Evolutionary conservation across 2,797 vertebrate genomes (phyloP).

Genomic region (Acrocephalus scirpaceus): DNA sequence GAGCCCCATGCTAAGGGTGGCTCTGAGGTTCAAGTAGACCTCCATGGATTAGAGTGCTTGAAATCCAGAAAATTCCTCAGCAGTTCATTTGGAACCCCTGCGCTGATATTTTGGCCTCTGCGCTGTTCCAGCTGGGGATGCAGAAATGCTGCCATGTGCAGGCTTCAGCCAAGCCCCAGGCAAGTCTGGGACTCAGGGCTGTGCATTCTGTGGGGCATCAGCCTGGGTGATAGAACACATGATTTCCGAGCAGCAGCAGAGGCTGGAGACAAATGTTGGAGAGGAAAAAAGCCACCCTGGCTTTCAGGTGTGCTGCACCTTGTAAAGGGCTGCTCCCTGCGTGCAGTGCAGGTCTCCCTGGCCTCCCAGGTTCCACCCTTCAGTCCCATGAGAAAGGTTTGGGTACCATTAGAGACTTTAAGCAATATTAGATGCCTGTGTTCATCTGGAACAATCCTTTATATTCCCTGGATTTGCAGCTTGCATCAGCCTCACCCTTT

Average conservation of each 20-base stretch:
- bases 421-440: too few relatives aligned
- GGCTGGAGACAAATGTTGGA: background rate
- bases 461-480: background rate
- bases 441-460: background rate
- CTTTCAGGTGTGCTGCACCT: too few relatives aligned
- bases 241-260: background rate
- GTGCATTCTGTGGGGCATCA: background rate
- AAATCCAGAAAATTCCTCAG: background rate
- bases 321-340: fast-evolving
- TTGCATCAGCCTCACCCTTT: background rate
- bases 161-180: background rate
- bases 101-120: background rate
- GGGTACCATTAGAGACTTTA: background rate
- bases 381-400: background rate
- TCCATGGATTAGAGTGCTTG: background rate
- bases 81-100: background rate
- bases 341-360: background rate
- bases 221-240: background rate
- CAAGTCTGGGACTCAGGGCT: background rate
- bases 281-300: background rate
- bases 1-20: background rate
- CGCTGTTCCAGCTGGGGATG: background rate
- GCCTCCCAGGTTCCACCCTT: background rate
- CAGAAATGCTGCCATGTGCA: background rate
- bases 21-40: background rate